phyloP scores from a whole-genome alignment of 1,140 invertebrate species.

The Dysdera silvatica region DNA sequence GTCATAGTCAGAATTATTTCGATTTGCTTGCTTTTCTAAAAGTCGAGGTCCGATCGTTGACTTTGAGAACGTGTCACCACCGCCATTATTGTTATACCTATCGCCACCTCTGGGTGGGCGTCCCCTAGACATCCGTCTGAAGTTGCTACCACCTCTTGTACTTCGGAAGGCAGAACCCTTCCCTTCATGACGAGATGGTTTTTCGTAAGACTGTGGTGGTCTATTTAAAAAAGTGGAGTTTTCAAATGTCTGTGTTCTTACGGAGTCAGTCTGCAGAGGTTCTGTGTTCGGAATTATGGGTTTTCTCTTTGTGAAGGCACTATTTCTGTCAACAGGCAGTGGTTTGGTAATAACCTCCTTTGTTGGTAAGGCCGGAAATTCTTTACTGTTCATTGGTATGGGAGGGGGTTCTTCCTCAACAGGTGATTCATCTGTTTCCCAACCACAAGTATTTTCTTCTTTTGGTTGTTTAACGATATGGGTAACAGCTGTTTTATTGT shows the following conservation, averaged over 20 bases:
- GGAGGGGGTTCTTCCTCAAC: constrained; percentile 1
- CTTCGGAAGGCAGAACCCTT: no score
- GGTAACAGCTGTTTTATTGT: no score
- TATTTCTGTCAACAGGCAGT: background rate
- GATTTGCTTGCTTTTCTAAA: no score
- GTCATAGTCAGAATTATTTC: no score
- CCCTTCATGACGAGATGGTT: constrained; percentile 15
- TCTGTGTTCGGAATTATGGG: background rate
- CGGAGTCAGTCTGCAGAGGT: constrained; percentile 4
- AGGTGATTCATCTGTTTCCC: constrained; percentile 3
- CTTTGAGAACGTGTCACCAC: no score
- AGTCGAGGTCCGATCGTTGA: no score
- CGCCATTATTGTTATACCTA: no score
- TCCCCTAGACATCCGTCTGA: no score
- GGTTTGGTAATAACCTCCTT: background rate
- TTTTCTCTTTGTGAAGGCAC: background rate
- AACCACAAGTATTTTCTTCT: constrained; percentile 18
- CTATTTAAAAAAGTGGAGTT: constrained; percentile 20
- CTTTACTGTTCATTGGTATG: constrained; percentile 5
- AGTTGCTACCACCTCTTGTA: no score
- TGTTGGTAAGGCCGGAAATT: constrained; percentile 3
- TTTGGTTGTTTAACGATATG: constrained; percentile 16
- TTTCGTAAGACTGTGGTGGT: constrained; percentile 33
- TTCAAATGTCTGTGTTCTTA: constrained; percentile 29
- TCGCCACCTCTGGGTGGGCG: no score